Evolutionary conservation across 2,888 invertebrate genomes (phyloP).

Genomic region (Papilio gigon): DNA sequence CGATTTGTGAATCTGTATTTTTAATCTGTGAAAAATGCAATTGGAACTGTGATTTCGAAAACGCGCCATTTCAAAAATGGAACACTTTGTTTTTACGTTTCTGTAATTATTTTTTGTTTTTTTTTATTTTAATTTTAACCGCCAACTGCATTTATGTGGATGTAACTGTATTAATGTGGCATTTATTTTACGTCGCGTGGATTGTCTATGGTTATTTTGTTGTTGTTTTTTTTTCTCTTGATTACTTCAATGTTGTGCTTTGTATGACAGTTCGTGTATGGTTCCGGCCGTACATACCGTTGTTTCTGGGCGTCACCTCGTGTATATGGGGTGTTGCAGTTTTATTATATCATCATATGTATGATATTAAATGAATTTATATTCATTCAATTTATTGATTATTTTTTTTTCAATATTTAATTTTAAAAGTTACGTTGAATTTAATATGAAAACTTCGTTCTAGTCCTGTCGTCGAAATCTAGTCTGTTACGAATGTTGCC

Average conservation of each 20-base stretch:
- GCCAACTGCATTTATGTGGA: slow-evolving; percentile 56
- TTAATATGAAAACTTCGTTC: slow-evolving; percentile 1
- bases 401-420: neutral
- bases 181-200: slow-evolving; percentile 69
- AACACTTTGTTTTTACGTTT: slow-evolving; percentile 44
- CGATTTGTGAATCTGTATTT: slow-evolving; percentile 42
- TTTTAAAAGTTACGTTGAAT: neutral
- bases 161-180: slow-evolving; percentile 72
- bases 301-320: slow-evolving; percentile 94
- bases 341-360: slow-evolving; percentile 74
- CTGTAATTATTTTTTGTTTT: neutral
- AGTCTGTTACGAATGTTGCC: slow-evolving; percentile 46
- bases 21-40: slow-evolving; percentile 56
- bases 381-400: neutral
- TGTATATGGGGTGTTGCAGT: slow-evolving; percentile 91
- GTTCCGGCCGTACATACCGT: slow-evolving; percentile 86
- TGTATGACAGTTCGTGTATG: slow-evolving; percentile 79
- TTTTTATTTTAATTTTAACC: slow-evolving; percentile 31
- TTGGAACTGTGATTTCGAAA: slow-evolving; percentile 72
- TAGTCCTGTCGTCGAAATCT: slow-evolving; percentile 41
- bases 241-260: slow-evolving; percentile 62
- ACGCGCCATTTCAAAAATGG: slow-evolving; percentile 43
- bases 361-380: slow-evolving; percentile 44
- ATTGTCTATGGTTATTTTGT: slow-evolving; percentile 51
- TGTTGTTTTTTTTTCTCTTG: slow-evolving; percentile 50